Conservation (phyloP, 2,797 vertebrate genomes). For the Danio jaintianensis region DNA sequence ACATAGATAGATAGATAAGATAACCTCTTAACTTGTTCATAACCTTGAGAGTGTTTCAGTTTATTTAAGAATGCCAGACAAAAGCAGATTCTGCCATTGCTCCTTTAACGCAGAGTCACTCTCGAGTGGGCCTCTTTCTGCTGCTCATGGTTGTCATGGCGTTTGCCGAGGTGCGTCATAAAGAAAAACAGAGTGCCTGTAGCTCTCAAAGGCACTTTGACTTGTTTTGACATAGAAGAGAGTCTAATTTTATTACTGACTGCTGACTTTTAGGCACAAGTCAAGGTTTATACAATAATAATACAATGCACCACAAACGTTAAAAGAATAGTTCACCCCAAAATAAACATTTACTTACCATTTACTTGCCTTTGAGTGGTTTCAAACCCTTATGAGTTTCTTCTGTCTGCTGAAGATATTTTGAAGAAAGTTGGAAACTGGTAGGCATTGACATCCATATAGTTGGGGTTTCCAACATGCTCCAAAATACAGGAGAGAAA, state of each 20-base stretch:
- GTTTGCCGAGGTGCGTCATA: constrained; percentile 36
- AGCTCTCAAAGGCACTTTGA: constrained; percentile 53
- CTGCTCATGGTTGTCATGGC: constrained; percentile 39
- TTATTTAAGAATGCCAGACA: constrained; percentile 5
- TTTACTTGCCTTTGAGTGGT: no score
- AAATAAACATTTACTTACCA: no score
- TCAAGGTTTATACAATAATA: constrained; percentile 11
- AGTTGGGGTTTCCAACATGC: no score
- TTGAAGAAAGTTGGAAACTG: no score
- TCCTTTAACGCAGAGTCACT: constrained; percentile 43
- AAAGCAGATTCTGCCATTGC: constrained; percentile 14
- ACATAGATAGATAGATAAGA: no score
- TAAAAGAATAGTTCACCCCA: neutral
- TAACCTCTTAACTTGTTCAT: neutral
- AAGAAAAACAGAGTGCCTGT: constrained; percentile 25
- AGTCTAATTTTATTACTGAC: constrained; percentile 47
- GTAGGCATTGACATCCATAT: no score
- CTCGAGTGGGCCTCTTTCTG: constrained; percentile 33
- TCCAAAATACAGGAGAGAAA: no score
- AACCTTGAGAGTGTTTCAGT: constrained; percentile 14
- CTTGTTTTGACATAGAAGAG: constrained; percentile 29
- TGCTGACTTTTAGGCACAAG: constrained; percentile 40
- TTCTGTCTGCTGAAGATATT: no score
- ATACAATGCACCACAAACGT: neutral
- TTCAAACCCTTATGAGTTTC: no score